Base-by-base conservation (phyloP, 2,888 invertebrate genomes). In the Muscina levida region DNA sequence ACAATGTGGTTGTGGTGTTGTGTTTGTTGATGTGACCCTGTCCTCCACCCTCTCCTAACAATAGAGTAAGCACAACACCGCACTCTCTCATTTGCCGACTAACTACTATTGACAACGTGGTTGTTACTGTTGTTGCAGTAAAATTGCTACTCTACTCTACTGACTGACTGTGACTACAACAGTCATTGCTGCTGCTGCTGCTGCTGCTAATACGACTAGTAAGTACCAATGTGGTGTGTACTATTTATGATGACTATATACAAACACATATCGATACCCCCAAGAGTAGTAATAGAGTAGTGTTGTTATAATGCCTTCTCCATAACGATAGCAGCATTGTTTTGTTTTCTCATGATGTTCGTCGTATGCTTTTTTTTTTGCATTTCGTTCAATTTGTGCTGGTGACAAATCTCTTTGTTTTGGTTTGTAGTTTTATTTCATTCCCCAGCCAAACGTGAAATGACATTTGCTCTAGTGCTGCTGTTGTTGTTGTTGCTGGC, bases 201-300 rank as follows among this genome's bases (percentile, higher is more conserved):
- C n/a, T n/a, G n/a, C n/a, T n/a, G n/a, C n/a, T n/a, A n/a, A n/a
- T n/a, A n/a, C n/a, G n/a, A n/a, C n/a, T n/a, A n/a, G n/a, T n/a
- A n/a, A n/a, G n/a, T n/a, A n/a, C n/a, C n/a, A n/a, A n/a, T n/a
- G n/a, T n/a, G n/a, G n/a, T n/a, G n/a, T 19, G 31, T 53, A 17
- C 19, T 68, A 51, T 53, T 37, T 68, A 51, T 51, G 68, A 51
- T 56, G 70, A 42, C 42, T 70, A 39, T 24, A 39, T 42, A 39
- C 19, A 42, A 42, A 19, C 53, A 37, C 11, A 26, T 44, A 51
- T 17, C 72, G n/a, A n/a, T n/a, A n/a, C n/a, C n/a, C n/a, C n/a
- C n/a, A n/a, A n/a, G n/a, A n/a, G n/a, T n/a, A n/a, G n/a, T n/a
- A n/a, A n/a, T n/a, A n/a, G n/a, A n/a, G n/a, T n/a, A n/a, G 11